Percentiles rank a stretch among this genome's conserved stretches.
Conservation (phyloP, 2,888 invertebrate species). For the Acheta domesticus region DNA sequence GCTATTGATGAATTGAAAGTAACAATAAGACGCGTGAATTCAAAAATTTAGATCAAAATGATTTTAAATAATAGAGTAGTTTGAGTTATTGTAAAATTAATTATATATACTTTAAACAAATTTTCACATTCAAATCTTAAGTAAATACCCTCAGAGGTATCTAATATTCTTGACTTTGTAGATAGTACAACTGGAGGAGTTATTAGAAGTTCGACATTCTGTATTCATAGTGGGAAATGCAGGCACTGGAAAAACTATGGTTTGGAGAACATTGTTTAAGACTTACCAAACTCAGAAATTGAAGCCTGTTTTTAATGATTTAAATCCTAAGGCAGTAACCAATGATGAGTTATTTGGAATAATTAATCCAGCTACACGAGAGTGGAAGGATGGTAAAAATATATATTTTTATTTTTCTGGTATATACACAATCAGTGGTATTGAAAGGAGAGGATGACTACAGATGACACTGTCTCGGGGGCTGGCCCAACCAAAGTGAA, state of each 20-base stretch:
- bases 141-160: neutral
- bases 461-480: too few species aligned
- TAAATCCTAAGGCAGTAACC: constrained; percentile 95
- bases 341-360: constrained; percentile 93
- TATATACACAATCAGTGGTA: too few species aligned
- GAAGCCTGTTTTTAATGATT: constrained; percentile 81
- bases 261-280: constrained; percentile 84
- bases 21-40: too few species aligned
- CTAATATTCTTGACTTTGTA: constrained; percentile 6
- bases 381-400: constrained; percentile 75
- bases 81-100: too few species aligned
- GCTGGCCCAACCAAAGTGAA: neutral
- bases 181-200: constrained; percentile 84
- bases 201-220: constrained; percentile 90
- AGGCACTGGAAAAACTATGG: constrained; percentile 88
- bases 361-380: constrained; percentile 88
- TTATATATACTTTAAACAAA: too few species aligned
- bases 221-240: constrained; percentile 83
- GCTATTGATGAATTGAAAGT: too few species aligned
- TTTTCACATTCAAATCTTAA: neutral
- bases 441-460: neutral
- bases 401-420: neutral
- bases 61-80: too few species aligned
- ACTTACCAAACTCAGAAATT: constrained; percentile 78
- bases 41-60: too few species aligned